Evolutionary conservation across 2,113 vertebrate species (phyloP).

Genomic region (Phyllostomus hastatus): DNA sequence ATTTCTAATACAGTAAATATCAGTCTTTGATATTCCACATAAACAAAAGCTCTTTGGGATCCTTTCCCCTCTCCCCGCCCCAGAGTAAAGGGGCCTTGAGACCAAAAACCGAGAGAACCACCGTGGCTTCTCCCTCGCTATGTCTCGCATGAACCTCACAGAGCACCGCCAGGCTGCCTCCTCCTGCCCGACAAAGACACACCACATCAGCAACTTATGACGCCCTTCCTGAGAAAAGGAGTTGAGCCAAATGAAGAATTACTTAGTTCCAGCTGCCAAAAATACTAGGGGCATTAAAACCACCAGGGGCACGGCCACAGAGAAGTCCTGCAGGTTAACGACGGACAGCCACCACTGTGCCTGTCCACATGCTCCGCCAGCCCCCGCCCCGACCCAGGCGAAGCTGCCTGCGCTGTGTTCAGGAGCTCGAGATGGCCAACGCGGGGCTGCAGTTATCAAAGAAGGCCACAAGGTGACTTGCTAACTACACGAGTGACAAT

Average conservation of each 20-base stretch:
- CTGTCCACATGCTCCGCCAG: background rate
- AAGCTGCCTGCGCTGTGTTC: background rate
- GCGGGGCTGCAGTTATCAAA: background rate
- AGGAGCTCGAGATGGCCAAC: background rate
- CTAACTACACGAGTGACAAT: background rate
- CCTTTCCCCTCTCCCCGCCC: background rate
- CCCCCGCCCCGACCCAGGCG: background rate
- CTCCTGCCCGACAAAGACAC: background rate
- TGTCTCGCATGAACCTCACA: background rate
- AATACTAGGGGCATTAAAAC: background rate
- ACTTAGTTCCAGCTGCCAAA: background rate
- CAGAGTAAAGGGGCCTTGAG: background rate
- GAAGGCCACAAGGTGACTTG: background rate
- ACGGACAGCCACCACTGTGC: background rate
- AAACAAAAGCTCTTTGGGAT: background rate
- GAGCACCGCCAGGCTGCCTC: background rate
- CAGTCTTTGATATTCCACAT: background rate
- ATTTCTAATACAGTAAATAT: background rate
- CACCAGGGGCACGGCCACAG: background rate
- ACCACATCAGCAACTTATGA: background rate
- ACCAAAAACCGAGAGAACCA: background rate
- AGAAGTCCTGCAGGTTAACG: background rate
- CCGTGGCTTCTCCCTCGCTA: background rate
- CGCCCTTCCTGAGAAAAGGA: background rate
- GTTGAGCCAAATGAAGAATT: background rate